Base-by-base conservation (phyloP, 1,140 invertebrate species). In the Drosophila dunni region DNA sequence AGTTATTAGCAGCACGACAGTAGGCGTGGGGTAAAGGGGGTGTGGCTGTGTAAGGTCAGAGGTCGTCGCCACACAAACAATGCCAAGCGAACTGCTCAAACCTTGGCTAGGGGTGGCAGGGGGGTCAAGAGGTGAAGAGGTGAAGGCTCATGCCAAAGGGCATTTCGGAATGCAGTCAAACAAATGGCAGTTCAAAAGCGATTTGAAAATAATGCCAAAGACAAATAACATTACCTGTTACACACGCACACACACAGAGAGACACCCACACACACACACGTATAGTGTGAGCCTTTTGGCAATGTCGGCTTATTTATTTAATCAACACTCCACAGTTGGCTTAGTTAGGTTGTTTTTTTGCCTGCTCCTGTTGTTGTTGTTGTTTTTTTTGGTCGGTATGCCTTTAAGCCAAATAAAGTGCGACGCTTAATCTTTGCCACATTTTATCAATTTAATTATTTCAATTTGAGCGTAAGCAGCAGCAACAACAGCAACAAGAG, bases 371-470 rank as follows among this genome's bases (percentile, higher is more conserved):
- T 57, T 57, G 54, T 42, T 74, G 56, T 34, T 60, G 56, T 65
- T 44, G 13, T 38, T 61, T 17, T 68, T 50, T 54, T 64, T 33
- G 72, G 60, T 75, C 33, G 72, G 60, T 75, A 70, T 89, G 84
- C 80, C 84, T 89, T 89, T 89, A 84, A 84, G 84, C 80, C 80
- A 89, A 89, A 89, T 83, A 89, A 89, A 89, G 84, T 89, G 84
- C 84, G 79, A 74, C 84, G 84, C 84, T 89, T 89, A 89, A 89
- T 89, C 84, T 89, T 89, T 89, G 84, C 84, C 84, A 89, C 84
- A 89, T 89, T 89, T 89, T 89, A 89, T 89, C 84, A 89, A 89
- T 89, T 89, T 89, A 89, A 89, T 89, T 89, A 89, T 89, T 89
- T 89, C 84, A 89, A 89, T 89, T 89, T 89, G 80, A 88, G 84